phyloP scores from a whole-genome alignment of 2,797 vertebrate species.

The Tapera naevia region DNA sequence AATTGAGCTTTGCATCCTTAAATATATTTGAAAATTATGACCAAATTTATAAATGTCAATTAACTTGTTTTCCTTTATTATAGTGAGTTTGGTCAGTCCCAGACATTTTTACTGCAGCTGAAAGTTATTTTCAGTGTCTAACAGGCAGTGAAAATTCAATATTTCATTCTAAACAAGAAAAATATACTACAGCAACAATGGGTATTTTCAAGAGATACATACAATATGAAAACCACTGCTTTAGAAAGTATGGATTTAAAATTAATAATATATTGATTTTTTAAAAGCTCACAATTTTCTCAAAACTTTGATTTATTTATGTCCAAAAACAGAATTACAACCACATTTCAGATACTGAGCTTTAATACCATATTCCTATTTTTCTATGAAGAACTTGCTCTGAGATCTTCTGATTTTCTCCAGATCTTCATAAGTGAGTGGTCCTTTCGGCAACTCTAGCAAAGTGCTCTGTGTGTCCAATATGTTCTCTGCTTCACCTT shows the following conservation, averaged over 20 bases:
- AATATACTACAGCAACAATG: neutral
- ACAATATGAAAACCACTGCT: neutral
- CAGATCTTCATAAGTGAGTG: conserved; percentile 84
- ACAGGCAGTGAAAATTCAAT: neutral
- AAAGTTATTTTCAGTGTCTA: neutral
- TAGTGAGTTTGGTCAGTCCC: neutral
- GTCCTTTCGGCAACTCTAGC: conserved; percentile 82
- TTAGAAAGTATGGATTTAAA: neutral
- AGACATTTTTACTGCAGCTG: neutral
- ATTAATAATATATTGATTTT: neutral
- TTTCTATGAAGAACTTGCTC: conserved; percentile 80
- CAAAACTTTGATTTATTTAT: neutral
- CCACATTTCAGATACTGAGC: neutral
- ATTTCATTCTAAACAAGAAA: neutral
- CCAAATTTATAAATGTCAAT: neutral
- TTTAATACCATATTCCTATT: conserved; percentile 67
- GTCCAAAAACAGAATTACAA: conserved; percentile 15
- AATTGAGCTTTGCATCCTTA: neutral
- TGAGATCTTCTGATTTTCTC: conserved; percentile 86
- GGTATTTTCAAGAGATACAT: neutral
- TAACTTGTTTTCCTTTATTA: neutral
- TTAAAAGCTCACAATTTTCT: neutral
- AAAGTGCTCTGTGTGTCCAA: conserved; percentile 76
- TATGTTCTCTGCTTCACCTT: conserved; percentile 87
- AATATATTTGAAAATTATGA: neutral